Conservation (phyloP, 64 coral and sea anemone species). For the Montipora capricornis region DNA sequence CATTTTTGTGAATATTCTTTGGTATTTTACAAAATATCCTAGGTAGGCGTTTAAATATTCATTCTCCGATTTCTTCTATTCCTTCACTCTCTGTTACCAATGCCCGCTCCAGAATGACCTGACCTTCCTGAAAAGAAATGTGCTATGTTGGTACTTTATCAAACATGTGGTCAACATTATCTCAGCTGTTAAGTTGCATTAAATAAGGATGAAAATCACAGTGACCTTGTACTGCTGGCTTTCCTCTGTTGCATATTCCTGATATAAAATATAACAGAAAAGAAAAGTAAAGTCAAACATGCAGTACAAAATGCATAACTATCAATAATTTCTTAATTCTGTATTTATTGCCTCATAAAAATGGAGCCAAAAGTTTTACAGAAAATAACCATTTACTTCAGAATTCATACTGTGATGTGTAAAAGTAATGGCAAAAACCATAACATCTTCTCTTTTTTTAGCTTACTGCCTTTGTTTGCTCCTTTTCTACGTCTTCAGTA, state of each 20-base stretch:
- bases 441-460: no score
- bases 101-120: slow-evolving; percentile 97
- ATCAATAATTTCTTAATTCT: no score
- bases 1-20: background rate
- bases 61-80: slow-evolving; percentile 97
- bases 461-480: no score
- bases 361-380: no score
- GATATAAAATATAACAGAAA: background rate
- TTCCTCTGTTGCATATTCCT: slow-evolving; percentile 99
- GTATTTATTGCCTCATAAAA: no score
- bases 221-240: slow-evolving; percentile 95
- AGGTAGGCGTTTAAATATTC: background rate
- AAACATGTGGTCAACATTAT: background rate
- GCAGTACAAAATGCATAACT: background rate
- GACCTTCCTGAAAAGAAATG: slow-evolving; percentile 71
- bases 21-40: background rate
- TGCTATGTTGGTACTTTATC: no score
- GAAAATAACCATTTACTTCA: no score
- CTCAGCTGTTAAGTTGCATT: background rate
- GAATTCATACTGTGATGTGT: no score
- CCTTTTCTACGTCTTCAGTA: no score
- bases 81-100: slow-evolving; percentile 97
- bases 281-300: background rate
- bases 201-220: background rate
- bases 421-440: no score